Conservation (phyloP, 2,797 vertebrate genomes). For the Benthosema pterotum region DNA sequence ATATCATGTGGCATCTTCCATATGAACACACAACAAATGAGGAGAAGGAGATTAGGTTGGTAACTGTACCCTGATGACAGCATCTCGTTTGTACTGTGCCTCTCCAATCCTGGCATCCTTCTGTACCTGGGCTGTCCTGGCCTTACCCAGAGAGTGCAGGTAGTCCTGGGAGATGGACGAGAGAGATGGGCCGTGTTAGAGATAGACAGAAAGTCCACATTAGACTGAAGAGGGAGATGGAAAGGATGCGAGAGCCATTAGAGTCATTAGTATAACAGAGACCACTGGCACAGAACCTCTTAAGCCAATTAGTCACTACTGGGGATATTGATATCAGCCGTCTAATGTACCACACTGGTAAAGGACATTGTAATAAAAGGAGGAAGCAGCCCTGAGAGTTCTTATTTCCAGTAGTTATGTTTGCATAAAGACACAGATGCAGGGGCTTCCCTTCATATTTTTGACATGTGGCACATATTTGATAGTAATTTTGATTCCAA, state of each 20-base stretch:
- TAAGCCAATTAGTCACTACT: slow-evolving; percentile 34
- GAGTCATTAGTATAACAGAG: not conserved
- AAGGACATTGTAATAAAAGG: slow-evolving; percentile 37
- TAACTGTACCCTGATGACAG: slow-evolving; percentile 86
- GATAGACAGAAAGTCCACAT: not conserved
- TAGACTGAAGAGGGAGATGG: no score
- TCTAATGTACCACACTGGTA: slow-evolving; percentile 14
- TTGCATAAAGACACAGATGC: no score
- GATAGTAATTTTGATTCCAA: no score
- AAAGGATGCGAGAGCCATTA: not conserved
- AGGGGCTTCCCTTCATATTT: no score
- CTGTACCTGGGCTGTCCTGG: slow-evolving; percentile 93
- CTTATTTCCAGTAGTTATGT: slow-evolving; percentile 2
- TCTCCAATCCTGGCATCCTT: slow-evolving; percentile 94
- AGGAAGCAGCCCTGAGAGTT: slow-evolving; percentile 40
- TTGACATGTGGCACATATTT: no score
- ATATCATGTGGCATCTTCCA: no score
- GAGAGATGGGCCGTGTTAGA: not conserved
- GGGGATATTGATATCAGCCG: slow-evolving; percentile 1
- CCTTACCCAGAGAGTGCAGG: slow-evolving; percentile 90
- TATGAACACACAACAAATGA: not conserved
- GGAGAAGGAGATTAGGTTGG: not conserved
- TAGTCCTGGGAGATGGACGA: slow-evolving; percentile 80
- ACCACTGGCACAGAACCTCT: slow-evolving; percentile 36
- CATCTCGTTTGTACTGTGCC: slow-evolving; percentile 91